phyloP scores from a whole-genome alignment of 1,140 invertebrate species.

The Papilio aristodemus region DNA sequence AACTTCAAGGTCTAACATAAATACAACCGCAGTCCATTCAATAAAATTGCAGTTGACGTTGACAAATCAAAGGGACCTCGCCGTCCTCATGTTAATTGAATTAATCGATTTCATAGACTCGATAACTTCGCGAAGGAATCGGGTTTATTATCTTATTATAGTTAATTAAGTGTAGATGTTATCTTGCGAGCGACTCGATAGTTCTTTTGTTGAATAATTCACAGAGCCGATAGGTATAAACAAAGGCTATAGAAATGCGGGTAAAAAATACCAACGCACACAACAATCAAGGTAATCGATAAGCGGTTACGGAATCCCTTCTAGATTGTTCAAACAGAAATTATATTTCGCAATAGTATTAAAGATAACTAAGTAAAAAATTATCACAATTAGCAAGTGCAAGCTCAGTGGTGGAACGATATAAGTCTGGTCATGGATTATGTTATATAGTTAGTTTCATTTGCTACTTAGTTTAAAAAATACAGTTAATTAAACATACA shows the following conservation, averaged over 20 bases:
- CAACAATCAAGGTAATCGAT: slow-evolving; percentile 25
- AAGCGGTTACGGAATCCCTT: slow-evolving; percentile 15
- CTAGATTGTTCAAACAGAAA: slow-evolving; percentile 11
- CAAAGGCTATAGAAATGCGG: slow-evolving; percentile 30
- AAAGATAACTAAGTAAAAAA: neutral
- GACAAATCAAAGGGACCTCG: slow-evolving; percentile 42
- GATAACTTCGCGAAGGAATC: slow-evolving; percentile 12
- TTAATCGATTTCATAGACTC: slow-evolving; percentile 19
- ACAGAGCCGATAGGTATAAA: slow-evolving; percentile 25
- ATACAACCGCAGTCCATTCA: slow-evolving; percentile 56
- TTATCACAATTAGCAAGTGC: neutral
- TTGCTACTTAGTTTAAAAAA: neutral
- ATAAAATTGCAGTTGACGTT: slow-evolving; percentile 42
- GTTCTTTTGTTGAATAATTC: slow-evolving; percentile 22
- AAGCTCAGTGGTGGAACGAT: neutral
- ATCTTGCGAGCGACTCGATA: slow-evolving; percentile 18
- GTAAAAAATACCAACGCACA: slow-evolving; percentile 28
- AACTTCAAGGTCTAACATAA: slow-evolving; percentile 58
- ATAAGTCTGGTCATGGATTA: neutral
- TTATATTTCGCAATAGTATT: slow-evolving; percentile 13
- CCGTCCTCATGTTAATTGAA: slow-evolving; percentile 19
- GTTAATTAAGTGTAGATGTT: slow-evolving; percentile 25
- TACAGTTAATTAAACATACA: neutral
- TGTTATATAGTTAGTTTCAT: neutral
- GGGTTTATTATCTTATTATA: slow-evolving; percentile 19